Evolutionary conservation across 2,113 vertebrate genomes (phyloP).

Genomic region (Enhydra lutris): DNA sequence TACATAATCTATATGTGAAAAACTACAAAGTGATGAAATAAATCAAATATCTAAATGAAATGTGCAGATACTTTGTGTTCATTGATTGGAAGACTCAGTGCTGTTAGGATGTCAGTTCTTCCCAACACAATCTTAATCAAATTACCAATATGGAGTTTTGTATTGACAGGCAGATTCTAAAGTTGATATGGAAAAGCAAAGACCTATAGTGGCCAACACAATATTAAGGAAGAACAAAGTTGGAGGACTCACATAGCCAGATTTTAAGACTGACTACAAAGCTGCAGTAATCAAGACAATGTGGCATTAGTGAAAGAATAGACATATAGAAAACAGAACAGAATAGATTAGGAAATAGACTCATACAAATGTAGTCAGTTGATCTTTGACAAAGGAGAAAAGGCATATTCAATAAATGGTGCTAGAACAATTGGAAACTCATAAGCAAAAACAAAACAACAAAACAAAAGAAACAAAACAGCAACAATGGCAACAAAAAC

Average conservation of each 20-base stretch:
- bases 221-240: neutral
- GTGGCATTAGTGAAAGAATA: neutral
- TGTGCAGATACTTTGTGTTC: neutral
- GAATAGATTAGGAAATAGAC: neutral
- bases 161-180: neutral
- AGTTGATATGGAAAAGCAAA: neutral
- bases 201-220: neutral
- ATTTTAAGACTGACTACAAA: neutral
- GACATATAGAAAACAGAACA: neutral
- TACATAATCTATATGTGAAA: neutral
- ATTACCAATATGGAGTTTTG: neutral
- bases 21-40: neutral
- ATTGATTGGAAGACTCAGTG: neutral
- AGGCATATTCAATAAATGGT: neutral
- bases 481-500: neutral
- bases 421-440: neutral
- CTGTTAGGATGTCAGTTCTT: conserved; percentile 4
- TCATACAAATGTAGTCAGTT: neutral
- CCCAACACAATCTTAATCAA: neutral
- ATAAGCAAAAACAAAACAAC: neutral
- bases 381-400: neutral
- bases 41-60: neutral
- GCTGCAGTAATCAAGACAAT: neutral
- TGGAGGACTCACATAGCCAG: neutral
- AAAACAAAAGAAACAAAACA: neutral